Evolutionary conservation across 2,888 invertebrate genomes (phyloP), one percentile per base, ranked within the genome.

Genomic region (Lacanobia oleracea): DNA sequence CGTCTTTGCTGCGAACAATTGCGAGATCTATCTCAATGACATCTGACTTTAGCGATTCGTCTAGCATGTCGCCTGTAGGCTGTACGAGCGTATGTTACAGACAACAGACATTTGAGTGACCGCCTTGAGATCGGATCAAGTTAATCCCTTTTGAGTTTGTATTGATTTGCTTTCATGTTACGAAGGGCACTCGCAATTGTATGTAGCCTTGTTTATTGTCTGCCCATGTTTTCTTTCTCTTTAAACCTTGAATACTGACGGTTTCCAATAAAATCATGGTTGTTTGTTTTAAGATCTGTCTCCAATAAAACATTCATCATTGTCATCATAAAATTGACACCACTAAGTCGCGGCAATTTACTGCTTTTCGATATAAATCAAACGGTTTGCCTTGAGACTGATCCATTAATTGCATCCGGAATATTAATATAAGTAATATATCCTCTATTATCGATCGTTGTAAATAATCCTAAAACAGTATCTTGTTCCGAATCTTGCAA

Each of bases 11-110:
- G 83, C 73, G 76, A 90, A 91, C 93, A 92, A 93, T 93, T 89
- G 90, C 79, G 71, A 78, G 84, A 81, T 81, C 87, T 94, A 95
- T 95, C 94, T 94, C 94, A 95, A 94, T 94, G 94, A 93, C 94
- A 95, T 95, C 94, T 90, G 86, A 83, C 82, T 86, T 87, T 88
- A 88, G 84, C 87, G 86, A 90, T 89, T 89, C 90, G 88, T 92
- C 91, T 89, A 88, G 82, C 87, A 88, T 87, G 86, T 87, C 82
- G 78, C 77, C 71, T 79, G 70, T 81, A 75, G 14, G 51, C 70
- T 14, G 54, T 72, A 50, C n/a, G 45, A 33, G 57, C 27, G 1
- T 40, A 37, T 65, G 33, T 59, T 65, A 64, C 18, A 62, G 23
- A 50, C 27, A 50, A 56, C 33, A 67, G 54, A 79, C 65, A 56